Conservation (phyloP, 2,888 invertebrate species). For the Zonitis immaculata region DNA sequence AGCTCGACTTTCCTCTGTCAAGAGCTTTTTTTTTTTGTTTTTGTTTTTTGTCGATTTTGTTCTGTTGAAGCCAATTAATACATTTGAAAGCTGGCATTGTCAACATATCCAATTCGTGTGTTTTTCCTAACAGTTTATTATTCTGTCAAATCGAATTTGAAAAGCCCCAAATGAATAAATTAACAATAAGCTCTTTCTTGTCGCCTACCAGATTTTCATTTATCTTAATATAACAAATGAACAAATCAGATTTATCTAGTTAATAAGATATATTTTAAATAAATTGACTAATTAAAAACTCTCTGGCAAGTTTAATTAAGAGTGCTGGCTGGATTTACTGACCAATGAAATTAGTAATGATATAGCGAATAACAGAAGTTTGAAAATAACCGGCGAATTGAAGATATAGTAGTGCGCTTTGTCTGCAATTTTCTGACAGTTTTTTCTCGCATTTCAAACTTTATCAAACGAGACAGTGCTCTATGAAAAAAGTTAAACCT, state of each 20-base stretch:
- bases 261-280: neutral
- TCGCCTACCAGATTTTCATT: neutral
- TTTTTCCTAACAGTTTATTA: neutral
- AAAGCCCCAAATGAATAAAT: neutral
- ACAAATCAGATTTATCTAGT: neutral
- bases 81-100: neutral
- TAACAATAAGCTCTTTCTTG: neutral
- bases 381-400: neutral
- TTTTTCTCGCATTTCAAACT: slow-evolving; percentile 9
- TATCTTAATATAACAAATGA: neutral
- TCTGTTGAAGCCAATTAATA: neutral
- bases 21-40: too few species aligned
- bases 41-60: too few species aligned
- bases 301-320: neutral
- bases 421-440: slow-evolving; percentile 7
- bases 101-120: neutral
- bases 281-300: neutral
- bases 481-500: slow-evolving; percentile 26
- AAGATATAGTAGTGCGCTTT: slow-evolving; percentile 4
- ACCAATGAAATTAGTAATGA: slow-evolving; percentile 3
- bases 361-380: slow-evolving; percentile 1
- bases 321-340: neutral
- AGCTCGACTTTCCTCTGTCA: neutral
- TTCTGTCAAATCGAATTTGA: neutral
- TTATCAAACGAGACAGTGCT: slow-evolving; percentile 25